Percentiles rank a stretch among this genome's conserved stretches.
Evolutionary conservation across 2,888 invertebrate species (phyloP).

Genomic region (Cartodere bifasciata): DNA sequence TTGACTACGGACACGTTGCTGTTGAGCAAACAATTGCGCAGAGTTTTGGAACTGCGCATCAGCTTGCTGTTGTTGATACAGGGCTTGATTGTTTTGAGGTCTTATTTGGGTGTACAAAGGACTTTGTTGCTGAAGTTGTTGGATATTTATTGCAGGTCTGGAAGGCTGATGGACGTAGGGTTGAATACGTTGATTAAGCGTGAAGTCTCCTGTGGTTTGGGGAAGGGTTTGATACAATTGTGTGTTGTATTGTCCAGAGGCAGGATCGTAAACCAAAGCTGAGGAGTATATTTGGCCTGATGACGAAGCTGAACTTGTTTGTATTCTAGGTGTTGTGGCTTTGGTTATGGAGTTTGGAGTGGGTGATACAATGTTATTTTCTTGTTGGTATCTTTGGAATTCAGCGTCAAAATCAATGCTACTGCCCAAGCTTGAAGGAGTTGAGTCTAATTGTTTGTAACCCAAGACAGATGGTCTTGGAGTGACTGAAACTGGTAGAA

Average conservation of each 20-base stretch:
- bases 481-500: conserved; percentile 45
- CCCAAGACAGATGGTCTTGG: conserved; percentile 37
- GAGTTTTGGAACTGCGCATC: conserved; percentile 46
- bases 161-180: conserved; percentile 53
- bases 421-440: conserved; percentile 20
- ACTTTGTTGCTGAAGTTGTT: conserved; percentile 42
- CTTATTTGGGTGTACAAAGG: conserved; percentile 36
- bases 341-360: conserved; percentile 35
- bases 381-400: conserved; percentile 59
- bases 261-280: conserved; percentile 63
- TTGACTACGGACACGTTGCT: conserved; percentile 35
- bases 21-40: conserved; percentile 38
- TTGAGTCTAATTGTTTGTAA: conserved; percentile 28
- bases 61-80: conserved; percentile 51
- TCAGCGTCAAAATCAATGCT: conserved; percentile 57
- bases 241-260: conserved; percentile 65
- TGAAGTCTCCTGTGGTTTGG: conserved; percentile 57
- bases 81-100: conserved; percentile 22
- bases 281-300: conserved; percentile 60
- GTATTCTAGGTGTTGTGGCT: conserved; percentile 31
- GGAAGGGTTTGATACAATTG: conserved; percentile 65
- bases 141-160: conserved; percentile 40
- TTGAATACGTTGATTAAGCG: conserved; percentile 60
- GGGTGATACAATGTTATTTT: conserved; percentile 45
- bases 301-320: conserved; percentile 27